Percentiles rank a stretch among this genome's conserved stretches.
Evolutionary conservation across 1,140 invertebrate species (phyloP).

Genomic region (Sinella curviseta): DNA sequence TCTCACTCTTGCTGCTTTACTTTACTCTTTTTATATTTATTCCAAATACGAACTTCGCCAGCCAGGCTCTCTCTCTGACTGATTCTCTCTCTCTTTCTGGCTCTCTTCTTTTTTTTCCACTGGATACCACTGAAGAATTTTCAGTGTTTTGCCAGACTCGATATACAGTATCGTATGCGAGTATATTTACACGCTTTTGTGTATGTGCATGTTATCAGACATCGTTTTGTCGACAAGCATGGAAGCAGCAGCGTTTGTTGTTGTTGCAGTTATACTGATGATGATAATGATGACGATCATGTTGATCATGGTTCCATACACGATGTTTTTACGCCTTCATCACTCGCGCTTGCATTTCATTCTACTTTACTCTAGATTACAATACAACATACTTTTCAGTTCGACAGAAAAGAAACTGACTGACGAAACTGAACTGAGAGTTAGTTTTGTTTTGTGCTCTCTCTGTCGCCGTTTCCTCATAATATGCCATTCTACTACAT

Average conservation of each 20-base stretch:
- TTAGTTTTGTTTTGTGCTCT: too few species aligned
- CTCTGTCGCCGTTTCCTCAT: too few species aligned
- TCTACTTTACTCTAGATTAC: too few species aligned
- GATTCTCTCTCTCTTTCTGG: too few species aligned
- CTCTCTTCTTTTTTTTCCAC: too few species aligned
- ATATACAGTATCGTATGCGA: too few species aligned
- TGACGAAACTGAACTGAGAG: not conserved
- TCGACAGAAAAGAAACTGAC: conserved; percentile 1
- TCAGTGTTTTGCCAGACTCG: too few species aligned
- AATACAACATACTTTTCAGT: not conserved
- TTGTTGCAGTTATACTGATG: not conserved
- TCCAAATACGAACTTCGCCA: not conserved
- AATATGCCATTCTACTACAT: too few species aligned
- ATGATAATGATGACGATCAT: conserved; percentile 12
- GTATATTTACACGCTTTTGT: not conserved
- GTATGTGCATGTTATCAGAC: not conserved
- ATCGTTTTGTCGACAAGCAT: not conserved
- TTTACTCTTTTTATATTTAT: not conserved
- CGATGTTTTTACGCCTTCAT: not conserved
- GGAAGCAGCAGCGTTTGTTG: not conserved
- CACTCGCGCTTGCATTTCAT: not conserved
- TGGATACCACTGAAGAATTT: too few species aligned
- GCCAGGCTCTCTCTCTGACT: too few species aligned
- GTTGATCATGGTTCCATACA: conserved; percentile 13
- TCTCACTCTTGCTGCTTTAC: not conserved